Evolutionary conservation across 2,888 invertebrate species (phyloP).

Genomic region (Heliconius charithonia): DNA sequence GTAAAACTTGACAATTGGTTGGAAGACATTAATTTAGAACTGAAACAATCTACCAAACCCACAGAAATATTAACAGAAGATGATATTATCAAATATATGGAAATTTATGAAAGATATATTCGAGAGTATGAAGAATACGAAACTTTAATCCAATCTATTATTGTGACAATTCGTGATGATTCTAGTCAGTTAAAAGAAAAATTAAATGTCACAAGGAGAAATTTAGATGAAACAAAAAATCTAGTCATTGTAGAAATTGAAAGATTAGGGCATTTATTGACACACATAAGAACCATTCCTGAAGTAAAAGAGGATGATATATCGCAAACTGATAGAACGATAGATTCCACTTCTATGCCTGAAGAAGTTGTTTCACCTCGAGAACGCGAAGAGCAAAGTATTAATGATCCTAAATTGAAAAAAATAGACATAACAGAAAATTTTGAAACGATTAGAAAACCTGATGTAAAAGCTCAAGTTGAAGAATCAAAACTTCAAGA

Average conservation of each 20-base stretch:
- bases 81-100: conserved; percentile 74
- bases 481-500: conserved; percentile 51
- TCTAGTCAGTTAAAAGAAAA: conserved; percentile 82
- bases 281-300: conserved; percentile 65
- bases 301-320: conserved; percentile 76
- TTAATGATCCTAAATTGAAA: conserved; percentile 50
- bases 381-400: conserved; percentile 52
- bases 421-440: conserved; percentile 42
- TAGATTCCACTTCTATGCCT: conserved; percentile 89
- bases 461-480: conserved; percentile 42
- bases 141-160: conserved; percentile 72
- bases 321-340: conserved; percentile 85
- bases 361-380: conserved; percentile 84
- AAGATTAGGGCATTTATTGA: conserved; percentile 76
- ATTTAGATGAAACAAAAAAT: conserved; percentile 85
- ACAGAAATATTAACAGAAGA: conserved; percentile 69
- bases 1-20: conserved; percentile 79
- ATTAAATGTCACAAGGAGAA: conserved; percentile 80
- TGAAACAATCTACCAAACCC: conserved; percentile 74
- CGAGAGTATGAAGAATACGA: conserved; percentile 78
- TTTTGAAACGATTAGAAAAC: conserved; percentile 32
- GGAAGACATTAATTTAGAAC: conserved; percentile 75
- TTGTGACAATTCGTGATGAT: conserved; percentile 75
- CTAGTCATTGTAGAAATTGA: conserved; percentile 85
- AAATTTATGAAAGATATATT: conserved; percentile 77